Evolutionary conservation across 2,113 vertebrate genomes (phyloP), one percentile per base, ranked within the genome.

Genomic region (Podarcis muralis): DNA sequence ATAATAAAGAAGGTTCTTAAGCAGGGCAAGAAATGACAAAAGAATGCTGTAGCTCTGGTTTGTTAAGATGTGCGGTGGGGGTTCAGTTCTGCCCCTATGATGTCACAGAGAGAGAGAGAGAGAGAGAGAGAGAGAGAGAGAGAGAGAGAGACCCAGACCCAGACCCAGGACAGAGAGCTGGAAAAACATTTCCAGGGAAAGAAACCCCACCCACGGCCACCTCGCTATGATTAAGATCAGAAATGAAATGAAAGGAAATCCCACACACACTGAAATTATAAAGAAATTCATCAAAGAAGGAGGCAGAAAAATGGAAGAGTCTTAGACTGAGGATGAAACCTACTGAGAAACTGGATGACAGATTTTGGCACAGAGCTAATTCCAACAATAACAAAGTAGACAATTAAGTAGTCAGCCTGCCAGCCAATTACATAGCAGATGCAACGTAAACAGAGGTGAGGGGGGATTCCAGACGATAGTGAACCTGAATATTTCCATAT

Each of bases 1-100:
- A 87, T 72, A 87, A 91, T 87, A 83, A 93, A 93, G 85, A 80
- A 90, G 23, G 77, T 43, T 43, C n/a, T 81, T 23, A 79, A 37
- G 30, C 27, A 59, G 84, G 59, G 4, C 88, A 74, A 53, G 48
- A 53, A 53, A 53, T 53, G 9, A 53, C 11, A 53, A 85, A 84
- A 65, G 53, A 65, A 81, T 37, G n/a, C 32, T 35, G 59, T 65
- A 35, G 8, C 11, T 65, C 80, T 81, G 57, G 59, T 81, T 37
- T 32, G 35, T 35, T 32, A 65, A 22, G 15, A 65, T 59, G 30
- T 11, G 37, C 23, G 22, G n/a, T 43, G 57, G 77, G 43, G 25
- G 23, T 79, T 57, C 12, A 15, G 76, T 13, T 22, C 9, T 6
- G 25, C 25, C 27, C 11, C 75, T 25, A 23, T 25, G 8, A 78